Conservation (phyloP, 2,113 vertebrate species). For the Tapirus terrestris region DNA sequence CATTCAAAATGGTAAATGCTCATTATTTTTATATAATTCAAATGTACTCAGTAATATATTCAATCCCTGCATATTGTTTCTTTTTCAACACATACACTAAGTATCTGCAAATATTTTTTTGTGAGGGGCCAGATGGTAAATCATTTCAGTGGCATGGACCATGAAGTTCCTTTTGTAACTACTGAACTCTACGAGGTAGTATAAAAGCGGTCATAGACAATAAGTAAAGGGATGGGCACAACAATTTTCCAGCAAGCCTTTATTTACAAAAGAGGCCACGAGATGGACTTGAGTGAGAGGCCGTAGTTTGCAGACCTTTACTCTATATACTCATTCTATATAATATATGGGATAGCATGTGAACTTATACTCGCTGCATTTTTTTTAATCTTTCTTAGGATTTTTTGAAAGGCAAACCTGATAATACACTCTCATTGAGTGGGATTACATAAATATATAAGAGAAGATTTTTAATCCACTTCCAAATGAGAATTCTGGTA, state of each 20-base stretch:
- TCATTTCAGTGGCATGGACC: background rate
- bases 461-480: background rate
- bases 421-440: background rate
- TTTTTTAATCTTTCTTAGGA: background rate
- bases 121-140: background rate
- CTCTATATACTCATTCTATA: background rate
- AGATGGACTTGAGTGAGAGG: background rate
- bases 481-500: background rate
- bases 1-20: background rate
- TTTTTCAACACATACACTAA: background rate
- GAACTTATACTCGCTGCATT: background rate
- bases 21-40: background rate
- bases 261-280: background rate
- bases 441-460: background rate
- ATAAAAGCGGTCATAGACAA: background rate
- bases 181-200: background rate
- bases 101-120: background rate
- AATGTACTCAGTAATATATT: background rate
- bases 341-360: background rate
- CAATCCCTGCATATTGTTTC: background rate
- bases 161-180: background rate
- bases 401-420: background rate
- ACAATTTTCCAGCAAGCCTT: background rate
- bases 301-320: fast-evolving
- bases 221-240: no score